Evolutionary conservation across 2,797 vertebrate species (phyloP), one percentile per base, ranked within the genome.

Genomic region (Microhierax caerulescens): DNA sequence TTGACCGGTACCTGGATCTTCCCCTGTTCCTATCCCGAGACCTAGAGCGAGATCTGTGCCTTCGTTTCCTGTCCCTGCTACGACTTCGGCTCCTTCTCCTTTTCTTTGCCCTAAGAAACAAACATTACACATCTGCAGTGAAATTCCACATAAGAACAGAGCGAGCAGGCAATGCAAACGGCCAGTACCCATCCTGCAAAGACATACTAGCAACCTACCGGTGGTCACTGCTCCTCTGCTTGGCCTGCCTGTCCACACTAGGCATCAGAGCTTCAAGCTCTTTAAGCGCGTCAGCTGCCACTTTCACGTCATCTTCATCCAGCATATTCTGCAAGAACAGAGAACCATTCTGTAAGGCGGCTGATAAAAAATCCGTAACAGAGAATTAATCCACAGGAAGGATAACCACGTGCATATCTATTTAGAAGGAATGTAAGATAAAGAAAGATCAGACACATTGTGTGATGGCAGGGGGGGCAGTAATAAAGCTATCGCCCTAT

Each of bases 231-330:
- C 88, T 97, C 73, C 96, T 98, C 37, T 98, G 99, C 21, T 98
- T 94, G 45, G 98, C 97, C 4, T 97, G 91, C 28, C 93, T 97
- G 41, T 98, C 98, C 15, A 98, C 98, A 15, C 98, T 99, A 14
- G 99, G 99, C 99, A 99, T 99, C 50, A 99, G 98, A 97, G 99
- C 99, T 97, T 99, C 99, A 10, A 99, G 98, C 65, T 99, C 99
- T 63, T 99, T 99, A 95, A 99, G 98, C 27, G 99, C 99, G 95
- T 99, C 99, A 54, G 99, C 99, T 32, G 99, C 99, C 2, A 99
- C 98, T 80, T 99, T 99, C 73, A 99, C 99, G n/a, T 99, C 99
- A 82, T 99, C 99, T 59, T 99, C 99, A 78, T 99, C 99, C 59
- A 99, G 94, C 90, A 99, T 97, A 20, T 56, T 98, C 99, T 99